A percentile compares a stretch with the other conserved stretches of the same genome.
Conservation (phyloP, 2,113 vertebrate species). For the Leuciscus idus region DNA sequence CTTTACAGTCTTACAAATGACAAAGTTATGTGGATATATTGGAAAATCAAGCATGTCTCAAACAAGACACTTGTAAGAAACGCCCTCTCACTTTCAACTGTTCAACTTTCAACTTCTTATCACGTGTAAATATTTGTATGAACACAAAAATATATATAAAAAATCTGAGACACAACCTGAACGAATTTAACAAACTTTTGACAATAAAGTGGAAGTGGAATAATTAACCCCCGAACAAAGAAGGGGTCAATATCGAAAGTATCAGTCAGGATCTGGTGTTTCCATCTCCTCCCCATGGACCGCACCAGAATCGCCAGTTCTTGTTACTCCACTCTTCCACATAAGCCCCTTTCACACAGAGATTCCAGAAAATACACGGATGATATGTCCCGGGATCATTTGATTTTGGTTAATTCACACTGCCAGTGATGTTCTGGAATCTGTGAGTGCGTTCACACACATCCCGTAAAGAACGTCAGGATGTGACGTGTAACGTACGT, state of each 20-base stretch:
- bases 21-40: background rate
- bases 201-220: background rate
- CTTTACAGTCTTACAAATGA: background rate
- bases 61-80: background rate
- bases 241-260: background rate
- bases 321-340: background rate
- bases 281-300: background rate
- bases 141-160: background rate
- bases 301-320: background rate
- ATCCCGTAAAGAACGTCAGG: no score
- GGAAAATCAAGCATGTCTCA: background rate
- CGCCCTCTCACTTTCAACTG: background rate
- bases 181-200: background rate
- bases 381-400: no score
- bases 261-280: background rate
- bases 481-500: no score
- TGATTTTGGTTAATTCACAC: no score
- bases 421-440: no score
- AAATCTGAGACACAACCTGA: background rate
- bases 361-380: no score
- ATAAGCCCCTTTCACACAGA: no score
- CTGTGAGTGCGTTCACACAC: no score
- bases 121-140: background rate
- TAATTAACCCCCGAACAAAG: background rate
- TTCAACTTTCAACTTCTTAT: background rate